Conservation (phyloP, 2,888 invertebrate species). For the Lordiphosa fenestrarum region DNA sequence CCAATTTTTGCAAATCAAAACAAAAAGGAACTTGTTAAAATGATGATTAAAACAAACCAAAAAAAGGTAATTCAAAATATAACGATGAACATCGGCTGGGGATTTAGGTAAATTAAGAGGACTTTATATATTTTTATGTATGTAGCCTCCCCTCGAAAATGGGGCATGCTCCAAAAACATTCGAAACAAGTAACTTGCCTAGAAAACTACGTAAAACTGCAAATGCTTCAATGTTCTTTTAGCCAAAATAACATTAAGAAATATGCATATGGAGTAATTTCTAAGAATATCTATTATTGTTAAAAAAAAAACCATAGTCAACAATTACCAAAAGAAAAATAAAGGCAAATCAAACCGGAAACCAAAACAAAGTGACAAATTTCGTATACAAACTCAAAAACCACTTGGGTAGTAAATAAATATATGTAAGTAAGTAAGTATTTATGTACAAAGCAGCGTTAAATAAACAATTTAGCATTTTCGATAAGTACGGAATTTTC, state of each 20-base stretch:
- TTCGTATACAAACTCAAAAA: slow-evolving; percentile 11
- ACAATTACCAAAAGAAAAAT: too few relatives aligned
- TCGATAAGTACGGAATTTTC: slow-evolving; percentile 47
- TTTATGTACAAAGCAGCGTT: slow-evolving; percentile 53
- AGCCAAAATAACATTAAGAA: slow-evolving; percentile 25
- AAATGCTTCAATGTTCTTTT: slow-evolving; percentile 4
- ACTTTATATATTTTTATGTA: too few relatives aligned
- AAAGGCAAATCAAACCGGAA: not conserved
- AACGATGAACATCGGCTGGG: too few relatives aligned
- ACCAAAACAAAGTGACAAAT: slow-evolving; percentile 21
- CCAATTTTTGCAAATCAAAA: slow-evolving; percentile 6
- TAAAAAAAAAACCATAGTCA: too few relatives aligned
- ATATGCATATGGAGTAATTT: slow-evolving; percentile 32
- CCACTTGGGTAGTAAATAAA: slow-evolving; percentile 5
- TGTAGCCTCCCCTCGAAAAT: slow-evolving; percentile 14
- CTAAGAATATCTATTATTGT: too few relatives aligned
- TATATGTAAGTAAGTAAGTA: slow-evolving; percentile 12
- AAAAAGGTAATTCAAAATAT: too few relatives aligned
- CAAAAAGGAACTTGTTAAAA: not conserved
- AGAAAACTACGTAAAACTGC: slow-evolving; percentile 10
- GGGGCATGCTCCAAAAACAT: slow-evolving; percentile 26
- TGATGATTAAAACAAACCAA: too few relatives aligned
- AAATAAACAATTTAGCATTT: slow-evolving; percentile 38
- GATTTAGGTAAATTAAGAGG: too few relatives aligned
- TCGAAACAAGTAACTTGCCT: slow-evolving; percentile 19